These are phyloP conservation scores for Acrocephalus kingi DNA, from an alignment of 2,113 vertebrate genomes.

Conservation along the genomic window DNA sequence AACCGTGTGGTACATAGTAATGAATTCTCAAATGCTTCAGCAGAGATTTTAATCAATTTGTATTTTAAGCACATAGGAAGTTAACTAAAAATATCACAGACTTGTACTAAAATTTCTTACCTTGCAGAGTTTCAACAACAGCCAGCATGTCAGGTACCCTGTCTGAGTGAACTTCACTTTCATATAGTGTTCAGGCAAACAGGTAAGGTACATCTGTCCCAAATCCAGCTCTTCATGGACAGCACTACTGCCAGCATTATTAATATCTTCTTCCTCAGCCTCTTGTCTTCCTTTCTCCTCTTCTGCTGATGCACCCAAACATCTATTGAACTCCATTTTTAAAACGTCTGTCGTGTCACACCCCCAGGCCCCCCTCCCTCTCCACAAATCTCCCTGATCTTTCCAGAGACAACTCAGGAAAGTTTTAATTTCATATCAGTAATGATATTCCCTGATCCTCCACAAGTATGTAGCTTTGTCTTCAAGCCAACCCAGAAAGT, in stretches of 20 bases:
- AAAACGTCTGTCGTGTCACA: rapidly evolving
- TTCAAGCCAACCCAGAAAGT: constrained; percentile 24
- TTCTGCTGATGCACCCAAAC: constrained; percentile 30
- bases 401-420: not conserved
- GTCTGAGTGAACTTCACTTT: constrained; percentile 67
- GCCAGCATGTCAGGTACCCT: constrained; percentile 70
- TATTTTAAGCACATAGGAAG: not conserved
- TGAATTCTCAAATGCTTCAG: not conserved
- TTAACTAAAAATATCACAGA: not conserved
- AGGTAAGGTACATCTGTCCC: constrained; percentile 45
- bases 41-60: not conserved
- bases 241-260: not conserved
- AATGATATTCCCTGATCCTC: not conserved
- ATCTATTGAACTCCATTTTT: constrained; percentile 54
- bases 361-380: not conserved
- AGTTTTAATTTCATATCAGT: constrained; percentile 1
- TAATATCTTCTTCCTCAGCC: not conserved
- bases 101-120: constrained; percentile 58
- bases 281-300: constrained; percentile 3
- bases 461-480: constrained; percentile 10
- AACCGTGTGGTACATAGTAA: not conserved
- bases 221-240: constrained; percentile 40
- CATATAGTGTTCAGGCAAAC: constrained; percentile 62
- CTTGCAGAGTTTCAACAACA: constrained; percentile 76
- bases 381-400: not conserved